phyloP scores from a whole-genome alignment of 2,888 invertebrate species.

The Tetranychus piercei region DNA sequence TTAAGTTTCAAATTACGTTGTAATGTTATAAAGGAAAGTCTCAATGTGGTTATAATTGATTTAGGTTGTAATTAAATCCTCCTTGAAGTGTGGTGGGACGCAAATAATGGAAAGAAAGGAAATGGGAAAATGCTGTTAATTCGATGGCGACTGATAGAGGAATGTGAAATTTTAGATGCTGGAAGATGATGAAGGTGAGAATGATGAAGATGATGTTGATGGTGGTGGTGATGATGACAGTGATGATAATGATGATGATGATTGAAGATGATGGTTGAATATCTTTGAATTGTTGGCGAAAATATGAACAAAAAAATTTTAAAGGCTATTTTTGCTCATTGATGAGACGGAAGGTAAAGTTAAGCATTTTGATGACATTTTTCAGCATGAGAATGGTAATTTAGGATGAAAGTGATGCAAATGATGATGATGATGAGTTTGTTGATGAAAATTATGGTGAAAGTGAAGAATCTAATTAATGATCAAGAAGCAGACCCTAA shows the following conservation, averaged over 20 bases:
- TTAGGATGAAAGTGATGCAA: not conserved
- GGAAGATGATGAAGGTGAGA: not conserved
- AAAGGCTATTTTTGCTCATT: not conserved
- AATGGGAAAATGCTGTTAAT: not conserved
- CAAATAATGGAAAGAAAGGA: not conserved
- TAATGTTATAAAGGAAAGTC: not conserved
- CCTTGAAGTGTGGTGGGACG: not conserved
- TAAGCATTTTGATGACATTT: not conserved
- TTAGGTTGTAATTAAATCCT: not conserved
- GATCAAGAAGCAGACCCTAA: not conserved
- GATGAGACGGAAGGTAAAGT: not conserved
- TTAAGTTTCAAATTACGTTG: not conserved
- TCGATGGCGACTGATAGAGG: not conserved
- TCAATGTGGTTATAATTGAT: not conserved
- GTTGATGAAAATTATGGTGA: not conserved
- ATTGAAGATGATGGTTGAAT: not conserved
- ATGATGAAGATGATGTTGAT: not conserved
- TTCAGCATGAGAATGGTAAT: not conserved
- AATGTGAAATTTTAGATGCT: not conserved
- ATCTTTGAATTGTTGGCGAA: not conserved
- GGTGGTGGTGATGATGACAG: too few relatives aligned
- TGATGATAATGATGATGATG: not conserved
- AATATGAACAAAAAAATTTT: not conserved
- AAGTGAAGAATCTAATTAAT: not conserved
- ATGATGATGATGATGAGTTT: not conserved